phyloP scores from a whole-genome alignment of 2,888 invertebrate genomes.

The Tetheella fluctuosa region DNA sequence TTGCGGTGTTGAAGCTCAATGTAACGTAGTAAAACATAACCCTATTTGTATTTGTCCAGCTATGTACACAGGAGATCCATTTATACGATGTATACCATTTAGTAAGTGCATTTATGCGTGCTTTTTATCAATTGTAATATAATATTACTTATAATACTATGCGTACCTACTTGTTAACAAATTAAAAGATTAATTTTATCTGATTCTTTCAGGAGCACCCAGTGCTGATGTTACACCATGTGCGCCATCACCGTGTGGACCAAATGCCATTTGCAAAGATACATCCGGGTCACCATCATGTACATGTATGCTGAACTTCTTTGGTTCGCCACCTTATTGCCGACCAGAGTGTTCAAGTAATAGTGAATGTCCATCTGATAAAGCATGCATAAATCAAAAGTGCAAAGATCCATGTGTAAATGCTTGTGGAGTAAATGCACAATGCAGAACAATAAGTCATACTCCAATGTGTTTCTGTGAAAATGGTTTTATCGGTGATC shows the following conservation, averaged over 20 bases:
- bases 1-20: slow-evolving; percentile 89
- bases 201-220: slow-evolving; percentile 69
- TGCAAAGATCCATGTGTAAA: slow-evolving; percentile 87
- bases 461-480: slow-evolving; percentile 90
- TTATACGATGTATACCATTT: slow-evolving; percentile 86
- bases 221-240: slow-evolving; percentile 85
- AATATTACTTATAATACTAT: not conserved
- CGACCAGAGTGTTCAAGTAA: slow-evolving; percentile 89
- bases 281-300: slow-evolving; percentile 86
- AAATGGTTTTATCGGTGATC: slow-evolving; percentile 87
- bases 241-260: slow-evolving; percentile 88
- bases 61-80: slow-evolving; percentile 89
- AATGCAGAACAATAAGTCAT: slow-evolving; percentile 89
- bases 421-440: slow-evolving; percentile 88
- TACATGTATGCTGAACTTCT: slow-evolving; percentile 86
- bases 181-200: slow-evolving; percentile 18
- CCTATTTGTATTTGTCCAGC: slow-evolving; percentile 89
- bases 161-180: not conserved
- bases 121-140: not conserved
- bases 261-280: slow-evolving; percentile 85
- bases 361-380: slow-evolving; percentile 86
- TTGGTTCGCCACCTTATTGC: slow-evolving; percentile 91
- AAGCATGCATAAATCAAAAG: slow-evolving; percentile 87
- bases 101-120: slow-evolving; percentile 60
- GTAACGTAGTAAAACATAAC: slow-evolving; percentile 90